These are phyloP conservation scores for Chlamydotis undulata DNA, from an alignment of 2,113 vertebrate genomes.

Conservation along the genomic window DNA sequence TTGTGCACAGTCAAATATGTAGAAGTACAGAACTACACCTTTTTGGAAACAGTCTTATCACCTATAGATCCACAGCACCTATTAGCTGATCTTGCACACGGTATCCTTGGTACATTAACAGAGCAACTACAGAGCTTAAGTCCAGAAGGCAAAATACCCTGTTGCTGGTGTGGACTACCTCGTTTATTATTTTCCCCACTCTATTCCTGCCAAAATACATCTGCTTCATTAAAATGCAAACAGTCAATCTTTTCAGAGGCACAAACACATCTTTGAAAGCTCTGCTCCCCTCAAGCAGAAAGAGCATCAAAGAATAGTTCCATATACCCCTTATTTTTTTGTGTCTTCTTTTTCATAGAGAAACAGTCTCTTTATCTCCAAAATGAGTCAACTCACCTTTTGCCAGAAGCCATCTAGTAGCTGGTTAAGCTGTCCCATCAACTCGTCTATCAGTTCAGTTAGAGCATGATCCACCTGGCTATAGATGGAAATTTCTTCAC, in stretches of 20 bases:
- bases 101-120: not conserved
- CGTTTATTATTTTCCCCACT: not conserved
- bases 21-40: not conserved
- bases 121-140: not conserved
- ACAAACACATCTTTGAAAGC: not conserved
- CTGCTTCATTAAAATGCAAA: not conserved
- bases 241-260: not conserved
- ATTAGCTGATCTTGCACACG: not conserved
- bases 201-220: not conserved
- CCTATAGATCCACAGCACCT: not conserved
- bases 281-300: not conserved
- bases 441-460: constrained; percentile 78
- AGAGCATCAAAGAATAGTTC: not conserved
- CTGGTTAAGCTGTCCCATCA: constrained; percentile 74
- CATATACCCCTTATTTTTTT: not conserved
- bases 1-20: not conserved
- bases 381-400: constrained; percentile 68
- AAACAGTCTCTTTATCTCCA: not conserved
- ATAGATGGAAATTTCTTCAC: constrained; percentile 63
- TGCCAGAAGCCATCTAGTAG: constrained; percentile 71
- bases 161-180: not conserved
- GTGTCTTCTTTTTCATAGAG: not conserved
- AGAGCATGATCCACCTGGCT: constrained; percentile 59
- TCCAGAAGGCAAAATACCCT: not conserved
- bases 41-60: not conserved